phyloP scores from a whole-genome alignment of 2,113 vertebrate genomes.

The Scatophagus argus region DNA sequence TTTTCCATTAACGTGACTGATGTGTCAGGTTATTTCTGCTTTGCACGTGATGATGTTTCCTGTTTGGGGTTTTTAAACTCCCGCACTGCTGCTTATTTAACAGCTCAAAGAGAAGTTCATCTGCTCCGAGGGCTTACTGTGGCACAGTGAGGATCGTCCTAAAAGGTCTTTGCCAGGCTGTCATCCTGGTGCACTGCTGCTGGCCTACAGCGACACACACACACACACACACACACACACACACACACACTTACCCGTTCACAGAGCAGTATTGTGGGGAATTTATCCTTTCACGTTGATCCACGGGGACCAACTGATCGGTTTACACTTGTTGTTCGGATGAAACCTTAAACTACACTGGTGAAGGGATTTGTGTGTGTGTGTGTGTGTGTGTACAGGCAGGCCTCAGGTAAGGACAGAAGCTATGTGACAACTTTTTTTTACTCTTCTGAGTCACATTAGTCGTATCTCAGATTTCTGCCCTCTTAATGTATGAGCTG shows the following conservation, averaged over 20 bases:
- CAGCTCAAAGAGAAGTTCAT: conserved; percentile 24
- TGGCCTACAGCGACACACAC: not conserved
- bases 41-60: not conserved
- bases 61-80: not conserved
- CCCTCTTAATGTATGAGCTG: conserved; percentile 24
- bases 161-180: not conserved
- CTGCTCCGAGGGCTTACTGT: conserved; percentile 3
- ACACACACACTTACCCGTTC: conserved; percentile 12
- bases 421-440: conserved; percentile 21
- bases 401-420: not conserved
- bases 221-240: not conserved
- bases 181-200: not conserved
- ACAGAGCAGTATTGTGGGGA: not conserved
- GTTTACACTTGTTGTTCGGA: conserved; percentile 57
- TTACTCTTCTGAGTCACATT: conserved; percentile 27
- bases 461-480: conserved; percentile 52
- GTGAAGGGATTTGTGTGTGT: not conserved
- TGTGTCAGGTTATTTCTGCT: not conserved
- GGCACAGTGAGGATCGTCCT: not conserved
- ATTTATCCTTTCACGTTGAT: conserved; percentile 20
- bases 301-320: conserved; percentile 42
- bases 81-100: not conserved
- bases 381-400: conserved; percentile 1
- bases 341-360: conserved; percentile 53
- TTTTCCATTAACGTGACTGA: not conserved